These are phyloP conservation scores for Nematolebias whitei DNA, from an alignment of 2,113 vertebrate genomes.

Conservation along the genomic window DNA sequence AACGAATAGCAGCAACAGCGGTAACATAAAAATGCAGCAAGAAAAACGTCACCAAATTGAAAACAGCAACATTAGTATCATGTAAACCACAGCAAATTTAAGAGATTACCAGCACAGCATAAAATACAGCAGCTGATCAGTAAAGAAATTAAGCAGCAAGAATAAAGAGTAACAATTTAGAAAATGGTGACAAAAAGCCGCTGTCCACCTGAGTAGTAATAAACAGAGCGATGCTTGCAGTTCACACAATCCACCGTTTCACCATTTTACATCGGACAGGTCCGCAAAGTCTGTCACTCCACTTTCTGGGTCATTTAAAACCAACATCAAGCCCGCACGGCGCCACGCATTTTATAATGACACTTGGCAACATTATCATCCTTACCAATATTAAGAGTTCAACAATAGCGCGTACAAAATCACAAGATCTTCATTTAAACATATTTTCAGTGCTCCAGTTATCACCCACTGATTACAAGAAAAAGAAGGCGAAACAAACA, in stretches of 20 bases:
- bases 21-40: conserved; percentile 17
- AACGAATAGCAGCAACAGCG: conserved; percentile 40
- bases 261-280: background rate
- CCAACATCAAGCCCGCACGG: conserved; percentile 4
- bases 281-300: background rate
- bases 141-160: conserved; percentile 47
- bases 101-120: conserved; percentile 39
- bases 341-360: background rate
- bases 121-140: conserved; percentile 51
- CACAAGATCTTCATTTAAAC: background rate
- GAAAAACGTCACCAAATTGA: conserved; percentile 28
- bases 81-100: conserved; percentile 46
- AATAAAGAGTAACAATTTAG: conserved; percentile 19
- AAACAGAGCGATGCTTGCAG: background rate
- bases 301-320: background rate
- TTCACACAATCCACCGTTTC: background rate
- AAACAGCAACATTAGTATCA: conserved; percentile 36
- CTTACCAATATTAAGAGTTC: background rate
- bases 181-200: background rate
- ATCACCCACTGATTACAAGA: background rate
- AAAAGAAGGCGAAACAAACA: conserved; percentile 18
- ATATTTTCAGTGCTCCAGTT: background rate
- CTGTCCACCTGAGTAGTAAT: conserved; percentile 15
- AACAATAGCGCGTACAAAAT: conserved; percentile 5
- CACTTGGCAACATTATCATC: conserved; percentile 7